These are phyloP conservation scores for Cepaea nemoralis DNA, from an alignment of 1,140 invertebrate species.

Conservation along the genomic window DNA sequence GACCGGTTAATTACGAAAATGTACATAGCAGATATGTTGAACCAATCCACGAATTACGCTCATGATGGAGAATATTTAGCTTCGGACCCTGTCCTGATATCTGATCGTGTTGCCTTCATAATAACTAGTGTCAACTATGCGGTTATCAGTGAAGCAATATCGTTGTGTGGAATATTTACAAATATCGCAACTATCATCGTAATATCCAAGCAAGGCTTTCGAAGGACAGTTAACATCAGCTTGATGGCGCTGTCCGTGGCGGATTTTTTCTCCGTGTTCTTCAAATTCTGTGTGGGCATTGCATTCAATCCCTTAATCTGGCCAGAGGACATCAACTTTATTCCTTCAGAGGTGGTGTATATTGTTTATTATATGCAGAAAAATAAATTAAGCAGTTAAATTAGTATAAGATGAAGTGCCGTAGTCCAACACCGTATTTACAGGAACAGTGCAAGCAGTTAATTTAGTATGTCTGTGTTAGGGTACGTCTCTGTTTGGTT, in stretches of 20 bases:
- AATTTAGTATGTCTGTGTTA: no score
- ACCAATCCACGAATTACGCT: neutral
- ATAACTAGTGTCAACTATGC: slow-evolving; percentile 5
- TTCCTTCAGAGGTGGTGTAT: neutral
- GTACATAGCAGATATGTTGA: neutral
- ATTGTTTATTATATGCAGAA: neutral
- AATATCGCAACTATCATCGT: slow-evolving; percentile 4
- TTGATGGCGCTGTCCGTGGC: slow-evolving; percentile 5
- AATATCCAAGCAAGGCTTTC: slow-evolving; percentile 5
- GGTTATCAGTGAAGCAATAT: neutral
- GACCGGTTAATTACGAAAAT: no score
- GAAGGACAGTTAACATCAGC: slow-evolving; percentile 20
- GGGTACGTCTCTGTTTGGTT: no score
- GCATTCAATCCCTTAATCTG: slow-evolving; percentile 8
- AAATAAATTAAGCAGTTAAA: no score
- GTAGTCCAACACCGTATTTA: no score
- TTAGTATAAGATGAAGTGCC: no score
- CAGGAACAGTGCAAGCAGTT: no score
- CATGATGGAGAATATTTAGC: neutral
- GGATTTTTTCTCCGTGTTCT: slow-evolving; percentile 4
- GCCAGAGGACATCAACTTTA: neutral
- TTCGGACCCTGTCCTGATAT: neutral
- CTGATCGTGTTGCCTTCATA: neutral
- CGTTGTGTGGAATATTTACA: slow-evolving; percentile 20
- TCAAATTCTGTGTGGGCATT: neutral